phyloP scores from a whole-genome alignment of 2,113 vertebrate species.

The Phylloscopus trochilus region DNA sequence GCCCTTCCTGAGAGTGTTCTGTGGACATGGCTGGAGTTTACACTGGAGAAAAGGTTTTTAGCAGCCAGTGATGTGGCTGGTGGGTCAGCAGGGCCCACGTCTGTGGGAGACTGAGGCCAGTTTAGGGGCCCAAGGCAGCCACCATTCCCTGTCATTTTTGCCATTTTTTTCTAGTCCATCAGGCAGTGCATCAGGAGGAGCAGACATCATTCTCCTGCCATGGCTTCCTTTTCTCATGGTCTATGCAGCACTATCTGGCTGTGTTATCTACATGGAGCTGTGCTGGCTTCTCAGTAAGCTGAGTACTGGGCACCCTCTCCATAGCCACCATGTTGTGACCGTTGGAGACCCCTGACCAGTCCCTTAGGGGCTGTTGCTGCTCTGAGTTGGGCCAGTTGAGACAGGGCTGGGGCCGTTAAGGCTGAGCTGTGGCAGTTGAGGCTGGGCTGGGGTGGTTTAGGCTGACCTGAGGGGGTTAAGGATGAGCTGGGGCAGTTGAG shows the following conservation, averaged over 20 bases:
- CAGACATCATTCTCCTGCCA: rapidly evolving
- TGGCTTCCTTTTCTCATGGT: rapidly evolving
- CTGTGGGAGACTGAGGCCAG: neutral
- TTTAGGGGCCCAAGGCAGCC: rapidly evolving
- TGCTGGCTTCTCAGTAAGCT: neutral
- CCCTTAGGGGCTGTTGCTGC: neutral
- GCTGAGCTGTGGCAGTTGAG: neutral
- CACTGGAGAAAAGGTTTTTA: rapidly evolving
- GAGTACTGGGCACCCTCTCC: rapidly evolving
- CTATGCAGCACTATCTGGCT: rapidly evolving
- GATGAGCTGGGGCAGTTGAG: neutral
- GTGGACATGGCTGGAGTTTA: rapidly evolving
- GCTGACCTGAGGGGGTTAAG: neutral
- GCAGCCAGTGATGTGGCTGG: rapidly evolving
- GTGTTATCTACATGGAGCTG: rapidly evolving
- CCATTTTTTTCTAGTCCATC: neutral
- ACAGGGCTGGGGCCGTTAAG: neutral
- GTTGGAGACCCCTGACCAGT: rapidly evolving
- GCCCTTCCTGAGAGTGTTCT: rapidly evolving
- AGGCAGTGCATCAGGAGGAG: neutral
- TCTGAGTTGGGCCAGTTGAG: neutral
- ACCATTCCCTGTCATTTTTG: rapidly evolving
- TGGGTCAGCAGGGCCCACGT: too few species aligned
- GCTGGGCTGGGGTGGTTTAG: neutral
- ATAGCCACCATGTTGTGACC: neutral